phyloP scores from a whole-genome alignment of 2,797 vertebrate species.

The Pampus argenteus region DNA sequence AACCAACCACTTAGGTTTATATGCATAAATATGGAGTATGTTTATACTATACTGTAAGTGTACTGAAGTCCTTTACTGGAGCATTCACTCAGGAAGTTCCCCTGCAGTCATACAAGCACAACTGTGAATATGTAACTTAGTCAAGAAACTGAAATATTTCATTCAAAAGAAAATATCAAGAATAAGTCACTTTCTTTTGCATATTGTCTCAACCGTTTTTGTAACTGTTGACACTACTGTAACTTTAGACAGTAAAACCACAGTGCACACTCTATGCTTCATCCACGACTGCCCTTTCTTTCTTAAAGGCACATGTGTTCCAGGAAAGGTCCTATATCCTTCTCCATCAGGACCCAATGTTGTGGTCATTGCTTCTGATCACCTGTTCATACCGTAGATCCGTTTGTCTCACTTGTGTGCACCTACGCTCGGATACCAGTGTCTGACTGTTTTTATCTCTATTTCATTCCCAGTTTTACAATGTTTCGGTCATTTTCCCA shows the following conservation, averaged over 20 bases:
- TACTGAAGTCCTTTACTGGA: not conserved
- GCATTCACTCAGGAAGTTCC: not conserved
- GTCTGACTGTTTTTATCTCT: slow-evolving; percentile 53
- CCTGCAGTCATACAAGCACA: not conserved
- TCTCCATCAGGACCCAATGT: slow-evolving; percentile 59
- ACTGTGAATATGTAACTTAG: slow-evolving; percentile 5
- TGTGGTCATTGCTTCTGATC: slow-evolving; percentile 67
- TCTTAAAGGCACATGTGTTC: slow-evolving; percentile 16
- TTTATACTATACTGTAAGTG: not conserved
- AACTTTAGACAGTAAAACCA: slow-evolving; percentile 11
- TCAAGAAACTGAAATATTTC: not conserved
- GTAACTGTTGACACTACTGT: not conserved
- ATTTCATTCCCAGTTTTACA: slow-evolving; percentile 54
- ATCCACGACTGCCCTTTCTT: slow-evolving; percentile 10
- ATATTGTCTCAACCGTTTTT: not conserved
- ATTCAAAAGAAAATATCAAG: not conserved
- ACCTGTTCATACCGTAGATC: slow-evolving; percentile 34
- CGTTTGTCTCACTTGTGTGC: slow-evolving; percentile 45
- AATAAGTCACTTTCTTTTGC: not conserved
- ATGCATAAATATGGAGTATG: not conserved
- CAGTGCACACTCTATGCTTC: slow-evolving; percentile 26
- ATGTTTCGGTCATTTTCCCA: slow-evolving; percentile 56
- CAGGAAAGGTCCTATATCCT: slow-evolving; percentile 5
- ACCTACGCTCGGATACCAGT: slow-evolving; percentile 40
- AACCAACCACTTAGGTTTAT: slow-evolving; percentile 16